Evolutionary conservation across 1,140 invertebrate species (phyloP).

Genomic region (Drosophila grimshawi): DNA sequence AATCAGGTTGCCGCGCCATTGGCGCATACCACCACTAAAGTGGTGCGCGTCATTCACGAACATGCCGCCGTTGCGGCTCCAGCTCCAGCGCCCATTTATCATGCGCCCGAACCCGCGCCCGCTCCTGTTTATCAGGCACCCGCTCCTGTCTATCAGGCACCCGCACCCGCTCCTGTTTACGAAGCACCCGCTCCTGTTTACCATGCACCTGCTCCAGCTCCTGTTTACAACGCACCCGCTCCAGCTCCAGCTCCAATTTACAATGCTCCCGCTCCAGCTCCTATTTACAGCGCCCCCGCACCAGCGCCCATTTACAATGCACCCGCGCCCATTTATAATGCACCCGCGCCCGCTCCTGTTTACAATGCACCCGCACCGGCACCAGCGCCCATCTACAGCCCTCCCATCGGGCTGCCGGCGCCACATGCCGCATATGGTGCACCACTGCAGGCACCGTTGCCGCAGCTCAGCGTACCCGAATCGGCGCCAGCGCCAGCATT

Average conservation of each 20-base stretch:
- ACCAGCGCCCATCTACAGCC: conserved; percentile 22
- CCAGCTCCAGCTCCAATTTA: conserved; percentile 36
- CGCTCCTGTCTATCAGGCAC: conserved; percentile 19
- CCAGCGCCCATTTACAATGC: conserved; percentile 13
- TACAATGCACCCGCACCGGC: conserved; percentile 29
- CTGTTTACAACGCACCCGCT: conserved; percentile 27
- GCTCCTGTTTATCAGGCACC: conserved; percentile 17
- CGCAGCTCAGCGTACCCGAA: conserved; percentile 46
- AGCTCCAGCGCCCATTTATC: conserved; percentile 47
- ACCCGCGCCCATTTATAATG: conserved; percentile 21
- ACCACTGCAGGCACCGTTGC: conserved; percentile 23
- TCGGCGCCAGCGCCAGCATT: conserved; percentile 30
- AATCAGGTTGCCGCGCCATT: conserved; percentile 18
- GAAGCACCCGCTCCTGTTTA: conserved; percentile 26
- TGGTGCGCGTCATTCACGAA: conserved; percentile 77
- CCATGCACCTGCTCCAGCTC: conserved; percentile 24
- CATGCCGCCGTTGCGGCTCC: conserved; percentile 49
- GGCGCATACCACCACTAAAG: conserved; percentile 57
- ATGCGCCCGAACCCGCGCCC: conserved; percentile 30
- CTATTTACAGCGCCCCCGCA: conserved; percentile 11
- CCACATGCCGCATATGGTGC: not conserved
- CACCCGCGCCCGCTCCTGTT: conserved; percentile 13
- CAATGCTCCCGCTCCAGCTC: conserved; percentile 24
- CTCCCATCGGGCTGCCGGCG: not conserved
- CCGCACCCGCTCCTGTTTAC: not conserved